A percentile compares a stretch with the other conserved stretches of the same genome.
phyloP scores from a whole-genome alignment of 2,888 invertebrate species.

The Volucella zonaria region DNA sequence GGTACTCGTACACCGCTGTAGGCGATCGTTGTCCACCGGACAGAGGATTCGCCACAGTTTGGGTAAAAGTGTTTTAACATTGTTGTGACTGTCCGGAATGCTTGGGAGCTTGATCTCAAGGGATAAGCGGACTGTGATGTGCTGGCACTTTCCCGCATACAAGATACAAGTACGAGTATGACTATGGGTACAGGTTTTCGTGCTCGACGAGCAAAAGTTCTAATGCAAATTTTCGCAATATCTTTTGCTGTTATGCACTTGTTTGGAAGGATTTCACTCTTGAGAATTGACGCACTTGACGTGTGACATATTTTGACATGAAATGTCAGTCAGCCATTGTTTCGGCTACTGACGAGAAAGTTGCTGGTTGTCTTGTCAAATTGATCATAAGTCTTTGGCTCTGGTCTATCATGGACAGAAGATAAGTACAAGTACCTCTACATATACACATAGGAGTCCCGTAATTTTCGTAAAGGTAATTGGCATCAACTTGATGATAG shows the following conservation, averaged over 20 bases:
- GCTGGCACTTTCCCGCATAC: constrained; percentile 44
- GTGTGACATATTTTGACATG: constrained; percentile 45
- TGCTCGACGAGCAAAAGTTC: constrained; percentile 30
- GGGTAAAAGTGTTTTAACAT: constrained; percentile 52
- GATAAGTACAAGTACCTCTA: constrained; percentile 5
- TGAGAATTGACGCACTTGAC: constrained; percentile 57
- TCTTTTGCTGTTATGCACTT: constrained; percentile 8
- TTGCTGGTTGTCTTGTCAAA: constrained; percentile 36
- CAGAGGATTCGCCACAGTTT: constrained; percentile 25
- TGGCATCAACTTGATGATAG: constrained; percentile 62
- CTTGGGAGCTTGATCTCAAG: constrained; percentile 34
- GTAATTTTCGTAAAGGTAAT: constrained; percentile 42
- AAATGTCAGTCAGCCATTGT: constrained; percentile 4
- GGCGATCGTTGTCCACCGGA: constrained; percentile 46
- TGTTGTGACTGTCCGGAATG: constrained; percentile 58
- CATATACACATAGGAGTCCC: background rate
- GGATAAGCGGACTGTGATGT: constrained; percentile 3
- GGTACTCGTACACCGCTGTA: constrained; percentile 32
- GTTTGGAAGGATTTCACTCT: constrained; percentile 55
- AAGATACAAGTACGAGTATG: constrained; percentile 8
- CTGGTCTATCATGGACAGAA: constrained; percentile 12
- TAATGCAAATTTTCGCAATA: constrained; percentile 47
- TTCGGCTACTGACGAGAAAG: constrained; percentile 32
- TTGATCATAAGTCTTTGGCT: constrained; percentile 47
- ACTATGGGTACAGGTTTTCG: constrained; percentile 10